Evolutionary conservation across 2,113 vertebrate genomes (phyloP).

Genomic region (Loxodonta africana): DNA sequence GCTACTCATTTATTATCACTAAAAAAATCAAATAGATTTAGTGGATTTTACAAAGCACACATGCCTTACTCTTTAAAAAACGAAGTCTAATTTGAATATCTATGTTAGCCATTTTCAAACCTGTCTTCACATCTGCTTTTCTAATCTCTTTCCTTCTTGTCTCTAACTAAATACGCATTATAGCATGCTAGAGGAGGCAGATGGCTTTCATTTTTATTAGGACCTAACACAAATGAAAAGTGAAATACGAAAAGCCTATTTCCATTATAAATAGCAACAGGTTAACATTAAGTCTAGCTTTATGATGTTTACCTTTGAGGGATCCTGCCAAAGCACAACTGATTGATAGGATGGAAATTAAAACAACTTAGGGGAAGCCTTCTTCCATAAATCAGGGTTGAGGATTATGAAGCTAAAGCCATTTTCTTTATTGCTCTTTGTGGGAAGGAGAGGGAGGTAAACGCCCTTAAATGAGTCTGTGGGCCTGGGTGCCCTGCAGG

Average conservation of each 20-base stretch:
- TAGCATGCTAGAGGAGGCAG: conserved; percentile 44
- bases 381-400: conserved; percentile 7
- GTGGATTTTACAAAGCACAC: conserved; percentile 16
- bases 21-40: neutral
- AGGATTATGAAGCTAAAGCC: conserved; percentile 45
- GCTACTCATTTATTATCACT: neutral
- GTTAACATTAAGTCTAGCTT: conserved; percentile 71
- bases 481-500: neutral
- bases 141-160: conserved; percentile 36
- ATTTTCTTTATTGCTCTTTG: conserved; percentile 69
- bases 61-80: neutral
- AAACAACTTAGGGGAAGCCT: conserved; percentile 49
- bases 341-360: conserved; percentile 70
- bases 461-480: neutral
- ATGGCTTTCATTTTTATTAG: conserved; percentile 69
- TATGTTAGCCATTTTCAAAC: conserved; percentile 18
- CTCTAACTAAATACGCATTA: conserved; percentile 8
- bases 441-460: conserved; percentile 38
- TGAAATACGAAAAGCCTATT: conserved; percentile 68
- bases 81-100: conserved; percentile 11
- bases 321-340: conserved; percentile 64
- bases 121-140: neutral
- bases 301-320: conserved; percentile 76
- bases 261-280: conserved; percentile 61
- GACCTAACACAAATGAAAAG: conserved; percentile 51